Evolutionary conservation across 2,113 vertebrate genomes (phyloP).

Genomic region (Gallinago undulata): DNA sequence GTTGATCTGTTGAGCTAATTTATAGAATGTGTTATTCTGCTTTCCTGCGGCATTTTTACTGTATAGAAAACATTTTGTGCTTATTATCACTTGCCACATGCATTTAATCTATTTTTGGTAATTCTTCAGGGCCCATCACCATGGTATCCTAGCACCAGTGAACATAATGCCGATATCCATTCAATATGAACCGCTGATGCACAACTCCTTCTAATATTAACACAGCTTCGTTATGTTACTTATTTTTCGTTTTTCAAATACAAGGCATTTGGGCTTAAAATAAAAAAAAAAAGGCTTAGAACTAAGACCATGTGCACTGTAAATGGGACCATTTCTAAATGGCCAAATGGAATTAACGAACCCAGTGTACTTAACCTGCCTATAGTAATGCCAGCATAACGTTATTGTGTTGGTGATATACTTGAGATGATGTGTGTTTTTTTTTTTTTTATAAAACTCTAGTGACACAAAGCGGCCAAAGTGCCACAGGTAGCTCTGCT

Average conservation of each 20-base stretch:
- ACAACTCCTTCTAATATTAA: slow-evolving; percentile 47
- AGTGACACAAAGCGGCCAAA: not conserved
- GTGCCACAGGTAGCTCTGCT: not conserved
- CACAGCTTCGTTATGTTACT: slow-evolving; percentile 1
- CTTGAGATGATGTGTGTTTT: not conserved
- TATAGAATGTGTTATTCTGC: slow-evolving; percentile 40
- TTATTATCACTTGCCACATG: slow-evolving; percentile 69
- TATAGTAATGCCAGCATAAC: accelerated
- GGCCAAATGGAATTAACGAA: not conserved
- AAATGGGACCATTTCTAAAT: not conserved
- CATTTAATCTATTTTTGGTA: slow-evolving; percentile 70
- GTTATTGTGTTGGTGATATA: not conserved
- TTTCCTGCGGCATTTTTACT: slow-evolving; percentile 47
- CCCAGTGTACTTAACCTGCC: not conserved
- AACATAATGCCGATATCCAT: slow-evolving; percentile 50
- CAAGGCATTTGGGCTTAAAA: not conserved
- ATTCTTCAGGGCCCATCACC: slow-evolving; percentile 66
- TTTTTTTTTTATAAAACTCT: not conserved
- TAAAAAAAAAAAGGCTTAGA: not conserved
- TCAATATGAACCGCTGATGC: slow-evolving; percentile 33
- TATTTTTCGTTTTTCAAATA: slow-evolving; percentile 14
- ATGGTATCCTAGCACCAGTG: slow-evolving; percentile 64
- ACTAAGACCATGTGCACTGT: not conserved
- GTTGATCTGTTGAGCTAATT: slow-evolving; percentile 34
- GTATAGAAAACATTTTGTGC: slow-evolving; percentile 68